phyloP scores from a whole-genome alignment of 2,888 invertebrate genomes.

The Dryobota labecula region DNA sequence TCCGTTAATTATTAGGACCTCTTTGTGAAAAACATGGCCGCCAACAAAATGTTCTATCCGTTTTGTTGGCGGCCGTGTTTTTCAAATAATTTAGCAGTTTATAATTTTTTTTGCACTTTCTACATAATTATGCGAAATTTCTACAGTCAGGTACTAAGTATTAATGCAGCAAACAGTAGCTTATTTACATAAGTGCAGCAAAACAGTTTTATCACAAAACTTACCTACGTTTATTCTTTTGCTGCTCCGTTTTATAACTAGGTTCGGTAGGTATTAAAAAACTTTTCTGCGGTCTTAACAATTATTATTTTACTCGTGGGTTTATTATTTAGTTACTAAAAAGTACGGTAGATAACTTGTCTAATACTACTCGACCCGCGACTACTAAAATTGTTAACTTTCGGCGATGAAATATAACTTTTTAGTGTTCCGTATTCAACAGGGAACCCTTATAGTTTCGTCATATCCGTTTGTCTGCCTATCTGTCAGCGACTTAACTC shows the following conservation, averaged over 20 bases:
- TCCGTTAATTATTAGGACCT: too few relatives aligned
- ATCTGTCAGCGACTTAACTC: too few relatives aligned
- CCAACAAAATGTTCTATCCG: too few relatives aligned
- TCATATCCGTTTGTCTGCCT: too few relatives aligned
- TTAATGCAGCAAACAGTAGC: slow-evolving; percentile 12
- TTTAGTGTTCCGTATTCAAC: too few relatives aligned
- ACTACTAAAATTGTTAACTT: neutral
- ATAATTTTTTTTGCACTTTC: neutral
- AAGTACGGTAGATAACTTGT: neutral
- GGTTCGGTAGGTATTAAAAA: slow-evolving; percentile 31
- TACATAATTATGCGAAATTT: neutral
- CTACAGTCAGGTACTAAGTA: neutral
- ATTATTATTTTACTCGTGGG: slow-evolving; percentile 7
- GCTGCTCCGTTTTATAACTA: slow-evolving; percentile 21
- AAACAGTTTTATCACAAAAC: slow-evolving; percentile 48
- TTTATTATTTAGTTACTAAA: slow-evolving; percentile 13
- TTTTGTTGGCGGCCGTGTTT: neutral
- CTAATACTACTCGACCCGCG: neutral
- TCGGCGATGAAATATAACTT: neutral
- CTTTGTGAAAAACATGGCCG: too few relatives aligned
- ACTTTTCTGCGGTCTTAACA: slow-evolving; percentile 11
- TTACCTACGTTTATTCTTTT: slow-evolving; percentile 36
- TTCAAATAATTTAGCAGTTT: neutral
- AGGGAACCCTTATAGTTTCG: too few relatives aligned
- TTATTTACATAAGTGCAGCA: slow-evolving; percentile 28